Evolutionary conservation across 2,113 vertebrate genomes (phyloP), one percentile per base, ranked within the genome.

Genomic region (Glaucidium brasilianum): DNA sequence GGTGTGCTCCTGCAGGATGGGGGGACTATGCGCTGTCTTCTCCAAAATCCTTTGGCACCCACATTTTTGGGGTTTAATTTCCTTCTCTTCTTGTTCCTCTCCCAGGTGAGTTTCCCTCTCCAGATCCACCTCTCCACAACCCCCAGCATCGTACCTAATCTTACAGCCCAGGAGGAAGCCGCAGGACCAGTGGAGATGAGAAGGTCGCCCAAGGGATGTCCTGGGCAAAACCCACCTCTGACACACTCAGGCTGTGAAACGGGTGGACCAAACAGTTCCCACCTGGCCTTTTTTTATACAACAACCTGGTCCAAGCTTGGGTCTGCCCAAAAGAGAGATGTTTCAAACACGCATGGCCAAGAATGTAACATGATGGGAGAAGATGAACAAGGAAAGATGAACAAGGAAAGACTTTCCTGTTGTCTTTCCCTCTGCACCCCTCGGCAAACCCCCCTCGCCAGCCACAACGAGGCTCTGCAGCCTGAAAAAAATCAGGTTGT

Each of bases 351-450:
- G 11, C 5, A 0, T 3, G 12, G 21, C 43, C 30, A 35, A 56
- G 18, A 47, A 58, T 0, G 0, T 2, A 37, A 30, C 22, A 26
- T 0, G 1, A 14, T 8, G 32, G 47, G 64, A 72, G 12, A 35
- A 35, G 34, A 60, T 1, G 9, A 79, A 55, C 0, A 4, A 63
- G 15, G 27, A 66, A 29, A 68, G 6, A 17, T 1, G 9, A 79
- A 55, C 0, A 4, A 63, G 15, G 27, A 66, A 29, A 68, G 6
- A 17, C 8, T 39, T n/a, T 37, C 4, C 45, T 6, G 23, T 7
- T 18, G 58, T n/a, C 11, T 22, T 27, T 27, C 12, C 32, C 37
- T 41, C 32, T n/a, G n/a, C 29, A 18, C 14, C 11, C 27, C 25
- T 19, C 59, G 20, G 43, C 63, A 43, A 19, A 11, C 20, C 5